Evolutionary conservation across 2,888 invertebrate genomes (phyloP).

Genomic region (Bursaphelenchus okinawaensis): DNA sequence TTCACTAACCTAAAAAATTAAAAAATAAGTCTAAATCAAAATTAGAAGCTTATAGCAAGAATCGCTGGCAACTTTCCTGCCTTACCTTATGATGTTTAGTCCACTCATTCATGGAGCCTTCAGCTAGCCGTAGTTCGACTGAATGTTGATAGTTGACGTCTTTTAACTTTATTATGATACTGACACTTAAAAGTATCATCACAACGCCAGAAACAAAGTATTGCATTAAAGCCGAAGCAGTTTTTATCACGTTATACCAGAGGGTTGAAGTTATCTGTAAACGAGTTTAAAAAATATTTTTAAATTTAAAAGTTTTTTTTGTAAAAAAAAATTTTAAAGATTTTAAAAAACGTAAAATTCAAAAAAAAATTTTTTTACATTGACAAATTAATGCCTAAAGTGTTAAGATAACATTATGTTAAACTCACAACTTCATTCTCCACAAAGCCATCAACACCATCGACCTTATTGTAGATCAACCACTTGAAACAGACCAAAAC

Average conservation of each 20-base stretch:
- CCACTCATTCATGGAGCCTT: slow-evolving; percentile 23
- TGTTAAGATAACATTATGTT: too few relatives aligned
- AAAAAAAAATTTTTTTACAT: too few relatives aligned
- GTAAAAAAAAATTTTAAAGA: too few relatives aligned
- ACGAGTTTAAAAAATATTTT: too few relatives aligned
- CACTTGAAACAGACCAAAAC: slow-evolving; percentile 24
- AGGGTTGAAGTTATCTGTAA: slow-evolving; percentile 20
- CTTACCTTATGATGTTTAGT: slow-evolving; percentile 24
- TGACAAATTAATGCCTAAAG: too few relatives aligned
- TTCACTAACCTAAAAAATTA: not conserved
- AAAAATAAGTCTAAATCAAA: not conserved
- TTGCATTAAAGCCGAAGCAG: slow-evolving; percentile 25
- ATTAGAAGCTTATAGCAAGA: not conserved
- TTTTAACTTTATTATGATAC: slow-evolving; percentile 20
- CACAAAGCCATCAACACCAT: slow-evolving; percentile 13
- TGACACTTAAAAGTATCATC: slow-evolving; percentile 22
- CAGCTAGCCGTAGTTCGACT: slow-evolving; percentile 27
- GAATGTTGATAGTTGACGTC: slow-evolving; percentile 22
- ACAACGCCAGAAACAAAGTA: slow-evolving; percentile 29
- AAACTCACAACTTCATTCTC: slow-evolving; percentile 18
- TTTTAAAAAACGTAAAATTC: too few relatives aligned
- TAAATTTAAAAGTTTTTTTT: too few relatives aligned
- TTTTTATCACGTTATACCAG: slow-evolving; percentile 21
- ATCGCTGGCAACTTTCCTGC: not conserved
- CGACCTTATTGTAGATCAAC: slow-evolving; percentile 22